Percentiles rank a stretch among this genome's conserved stretches.
Conservation (phyloP, 2,113 vertebrate species). For the Callipepla squamata region DNA sequence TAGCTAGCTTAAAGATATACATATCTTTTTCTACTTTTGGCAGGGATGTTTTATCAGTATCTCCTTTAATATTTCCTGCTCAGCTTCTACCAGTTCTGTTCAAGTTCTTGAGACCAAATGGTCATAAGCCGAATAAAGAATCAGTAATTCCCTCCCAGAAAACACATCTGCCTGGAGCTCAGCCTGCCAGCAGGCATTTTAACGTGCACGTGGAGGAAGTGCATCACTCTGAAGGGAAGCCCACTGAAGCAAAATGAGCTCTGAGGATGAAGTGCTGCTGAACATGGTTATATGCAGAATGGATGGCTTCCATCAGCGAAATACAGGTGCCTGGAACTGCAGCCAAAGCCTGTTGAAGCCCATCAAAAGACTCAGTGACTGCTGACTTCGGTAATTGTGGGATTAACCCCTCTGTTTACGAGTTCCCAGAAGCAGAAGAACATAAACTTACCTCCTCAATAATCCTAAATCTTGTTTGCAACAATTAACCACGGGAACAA, state of each 20-base stretch:
- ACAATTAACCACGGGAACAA: background rate
- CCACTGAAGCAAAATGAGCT: background rate
- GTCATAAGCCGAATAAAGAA: background rate
- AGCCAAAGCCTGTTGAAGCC: background rate
- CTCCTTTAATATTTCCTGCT: background rate
- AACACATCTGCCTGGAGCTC: background rate
- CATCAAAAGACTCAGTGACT: background rate
- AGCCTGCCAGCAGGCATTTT: background rate
- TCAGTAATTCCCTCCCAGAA: background rate
- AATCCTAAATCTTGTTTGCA: background rate
- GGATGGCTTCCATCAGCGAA: background rate
- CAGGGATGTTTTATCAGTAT: background rate
- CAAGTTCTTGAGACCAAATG: background rate
- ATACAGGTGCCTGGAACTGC: background rate
- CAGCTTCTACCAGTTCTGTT: background rate
- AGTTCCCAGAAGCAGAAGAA: constrained; percentile 9
- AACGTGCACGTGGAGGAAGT: background rate
- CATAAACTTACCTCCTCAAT: background rate
- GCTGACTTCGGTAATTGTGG: background rate
- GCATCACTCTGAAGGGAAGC: background rate
- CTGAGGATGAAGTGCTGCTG: background rate
- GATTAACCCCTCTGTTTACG: background rate
- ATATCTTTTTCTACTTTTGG: background rate
- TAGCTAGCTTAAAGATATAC: background rate
- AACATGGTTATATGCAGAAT: background rate